Conservation (phyloP, 2,888 invertebrate species). For the Euplexia lucipara region DNA sequence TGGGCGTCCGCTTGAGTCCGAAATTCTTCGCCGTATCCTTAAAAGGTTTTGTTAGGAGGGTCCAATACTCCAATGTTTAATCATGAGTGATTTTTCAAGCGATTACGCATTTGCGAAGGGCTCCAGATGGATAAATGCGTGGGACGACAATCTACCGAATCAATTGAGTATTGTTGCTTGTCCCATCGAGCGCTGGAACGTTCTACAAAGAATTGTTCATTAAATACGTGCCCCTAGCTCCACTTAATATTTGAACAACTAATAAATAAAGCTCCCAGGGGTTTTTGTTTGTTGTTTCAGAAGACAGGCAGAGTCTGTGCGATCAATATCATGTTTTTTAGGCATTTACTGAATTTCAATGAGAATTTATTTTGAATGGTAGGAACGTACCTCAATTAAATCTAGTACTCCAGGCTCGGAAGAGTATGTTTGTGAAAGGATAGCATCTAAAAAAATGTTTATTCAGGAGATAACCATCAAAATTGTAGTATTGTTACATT, state of each 20-base stretch:
- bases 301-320: not conserved
- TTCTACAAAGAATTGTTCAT: conserved; percentile 43
- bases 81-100: conserved; percentile 49
- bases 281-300: not conserved
- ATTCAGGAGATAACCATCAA: conserved; percentile 29
- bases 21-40: conserved; percentile 18
- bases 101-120: conserved; percentile 42
- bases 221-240: conserved; percentile 13
- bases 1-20: conserved; percentile 28
- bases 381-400: conserved; percentile 4
- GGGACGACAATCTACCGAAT: conserved; percentile 30
- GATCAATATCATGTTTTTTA: conserved; percentile 10
- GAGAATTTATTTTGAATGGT: not conserved
- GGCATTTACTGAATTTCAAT: conserved; percentile 2
- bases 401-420: not conserved
- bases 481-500: conserved; percentile 33
- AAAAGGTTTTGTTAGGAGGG: conserved; percentile 33
- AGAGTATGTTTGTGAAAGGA: not conserved
- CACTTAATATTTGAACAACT: conserved; percentile 9
- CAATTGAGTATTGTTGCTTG: conserved; percentile 44
- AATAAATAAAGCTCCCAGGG: not conserved
- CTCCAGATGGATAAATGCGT: conserved; percentile 33
- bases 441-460: conserved; percentile 16
- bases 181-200: conserved; percentile 31
- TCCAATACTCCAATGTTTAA: conserved; percentile 26